Conservation (phyloP, 1,140 invertebrate species). For the Bathynomus jamesi region DNA sequence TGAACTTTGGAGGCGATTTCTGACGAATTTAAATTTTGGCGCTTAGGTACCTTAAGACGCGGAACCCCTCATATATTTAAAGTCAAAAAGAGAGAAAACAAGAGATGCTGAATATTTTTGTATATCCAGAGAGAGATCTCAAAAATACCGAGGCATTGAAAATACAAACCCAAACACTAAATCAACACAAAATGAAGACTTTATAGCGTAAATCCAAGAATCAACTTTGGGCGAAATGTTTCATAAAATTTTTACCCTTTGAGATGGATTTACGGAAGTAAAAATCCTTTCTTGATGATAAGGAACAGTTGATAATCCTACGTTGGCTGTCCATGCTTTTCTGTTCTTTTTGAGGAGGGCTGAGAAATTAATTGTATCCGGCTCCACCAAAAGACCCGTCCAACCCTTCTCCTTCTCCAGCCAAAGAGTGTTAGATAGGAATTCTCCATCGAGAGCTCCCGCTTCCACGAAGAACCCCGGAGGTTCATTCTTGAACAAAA, state of each 20-base stretch:
- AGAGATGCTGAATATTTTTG: neutral
- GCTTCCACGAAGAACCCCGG: constrained; percentile 43
- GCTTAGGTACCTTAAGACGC: too few relatives aligned
- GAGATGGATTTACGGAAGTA: neutral
- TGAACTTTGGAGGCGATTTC: too few relatives aligned
- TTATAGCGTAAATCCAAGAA: too few relatives aligned
- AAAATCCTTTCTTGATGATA: constrained; percentile 1
- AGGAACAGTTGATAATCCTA: constrained; percentile 23
- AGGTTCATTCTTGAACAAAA: neutral
- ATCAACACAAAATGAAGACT: too few relatives aligned
- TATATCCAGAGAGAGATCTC: neutral
- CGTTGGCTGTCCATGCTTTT: constrained; percentile 28
- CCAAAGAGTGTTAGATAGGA: constrained; percentile 41
- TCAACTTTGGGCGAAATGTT: too few relatives aligned
- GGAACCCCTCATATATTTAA: neutral
- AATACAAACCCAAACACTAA: neutral
- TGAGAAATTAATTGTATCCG: constrained; percentile 39
- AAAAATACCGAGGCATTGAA: neutral
- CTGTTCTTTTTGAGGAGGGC: constrained; percentile 34
- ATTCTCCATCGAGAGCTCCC: constrained; percentile 43
- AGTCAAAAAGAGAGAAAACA: neutral
- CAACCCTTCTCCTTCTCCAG: constrained; percentile 40
- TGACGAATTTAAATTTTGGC: too few relatives aligned
- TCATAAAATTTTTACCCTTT: neutral
- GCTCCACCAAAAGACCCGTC: constrained; percentile 43